Evolutionary conservation across 2,888 invertebrate species (phyloP), one percentile per base, ranked within the genome.

Genomic region (Euplagia quadripunctaria): DNA sequence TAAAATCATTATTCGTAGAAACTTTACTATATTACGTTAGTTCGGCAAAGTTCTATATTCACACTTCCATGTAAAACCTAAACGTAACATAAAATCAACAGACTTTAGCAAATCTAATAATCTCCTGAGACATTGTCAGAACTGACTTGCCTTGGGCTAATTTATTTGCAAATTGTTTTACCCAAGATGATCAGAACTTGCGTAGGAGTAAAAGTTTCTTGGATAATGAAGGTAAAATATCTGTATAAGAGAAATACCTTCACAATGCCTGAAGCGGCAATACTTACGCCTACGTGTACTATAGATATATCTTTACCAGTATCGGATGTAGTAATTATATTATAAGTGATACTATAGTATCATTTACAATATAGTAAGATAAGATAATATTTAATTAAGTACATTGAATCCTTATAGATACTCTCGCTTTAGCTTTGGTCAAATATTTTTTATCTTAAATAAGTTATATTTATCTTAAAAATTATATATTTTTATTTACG

Each of bases 81-180:
- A 52, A 2, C 11, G 16, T 16, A 63, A 63, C 61, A 64, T 64
- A 41, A 20, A 61, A 61, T 68, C 20, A 70, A 49, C 12, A 70
- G 14, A n/a, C 12, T 51, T 31, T 70, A 52, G n/a, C 46, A 51
- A 70, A 73, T 65, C 52, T 68, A 20, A 64, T 73, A 63, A 66
- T 9, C 6, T 73, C 66, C 42, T 61, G 61, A 69, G 49, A 68
- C 41, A 67, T 66, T 71, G 73, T 16, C 31, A 76, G 75, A 78
- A 80, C 79, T 63, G 70, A 82, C 79, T 84, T 82, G 84, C 87
- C 87, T 88, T 86, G 84, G 79, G 78, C 79, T 74, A 81, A 79
- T 84, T 86, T 86, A 80, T 82, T 82, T 78, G 78, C 82, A 84
- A 85, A 85, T 85, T 78, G 79, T 84, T 83, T 76, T 79, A 73